phyloP scores from a whole-genome alignment of 2,797 vertebrate genomes.

The Gambusia yucatana region DNA sequence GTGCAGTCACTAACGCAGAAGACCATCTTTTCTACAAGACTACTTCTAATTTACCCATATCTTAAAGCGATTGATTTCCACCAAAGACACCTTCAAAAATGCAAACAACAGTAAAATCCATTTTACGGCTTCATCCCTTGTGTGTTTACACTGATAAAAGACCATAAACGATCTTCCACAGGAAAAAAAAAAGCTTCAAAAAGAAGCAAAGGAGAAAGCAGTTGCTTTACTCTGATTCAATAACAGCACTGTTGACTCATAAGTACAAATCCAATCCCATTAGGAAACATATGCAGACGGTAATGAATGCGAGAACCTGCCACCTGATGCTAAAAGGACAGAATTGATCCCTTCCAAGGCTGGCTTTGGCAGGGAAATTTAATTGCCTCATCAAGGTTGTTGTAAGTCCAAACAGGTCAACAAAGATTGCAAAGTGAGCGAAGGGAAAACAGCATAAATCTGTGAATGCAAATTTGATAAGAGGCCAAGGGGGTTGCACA shows the following conservation, averaged over 20 bases:
- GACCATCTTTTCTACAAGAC: slow-evolving; percentile 16
- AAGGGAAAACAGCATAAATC: slow-evolving; percentile 42
- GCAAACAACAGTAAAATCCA: slow-evolving; percentile 39
- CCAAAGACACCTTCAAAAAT: slow-evolving; percentile 23
- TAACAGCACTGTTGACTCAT: slow-evolving; percentile 70
- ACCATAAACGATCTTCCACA: slow-evolving; percentile 35
- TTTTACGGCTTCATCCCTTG: slow-evolving; percentile 41
- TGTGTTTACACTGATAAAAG: slow-evolving; percentile 44
- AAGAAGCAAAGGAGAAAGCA: slow-evolving; percentile 42
- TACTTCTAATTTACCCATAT: slow-evolving; percentile 15
- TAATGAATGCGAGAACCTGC: slow-evolving; percentile 70
- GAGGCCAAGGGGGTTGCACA: slow-evolving; percentile 24
- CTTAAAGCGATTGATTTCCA: slow-evolving; percentile 36
- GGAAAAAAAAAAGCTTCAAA: slow-evolving; percentile 27
- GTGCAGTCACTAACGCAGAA: slow-evolving; percentile 40
- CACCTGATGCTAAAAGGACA: slow-evolving; percentile 74
- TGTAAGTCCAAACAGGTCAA: slow-evolving; percentile 53
- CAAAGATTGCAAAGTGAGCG: slow-evolving; percentile 36
- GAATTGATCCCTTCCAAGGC: slow-evolving; percentile 64
- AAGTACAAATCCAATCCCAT: slow-evolving; percentile 76
- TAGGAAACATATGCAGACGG: slow-evolving; percentile 62
- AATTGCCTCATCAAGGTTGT: slow-evolving; percentile 67
- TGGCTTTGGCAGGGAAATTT: slow-evolving; percentile 53
- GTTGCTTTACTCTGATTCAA: slow-evolving; percentile 60
- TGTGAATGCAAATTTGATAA: slow-evolving; percentile 38